A percentile compares a stretch with the other conserved stretches of the same genome.
Evolutionary conservation across 2,888 invertebrate species (phyloP).

Genomic region (Pyrocoelia pectoralis): DNA sequence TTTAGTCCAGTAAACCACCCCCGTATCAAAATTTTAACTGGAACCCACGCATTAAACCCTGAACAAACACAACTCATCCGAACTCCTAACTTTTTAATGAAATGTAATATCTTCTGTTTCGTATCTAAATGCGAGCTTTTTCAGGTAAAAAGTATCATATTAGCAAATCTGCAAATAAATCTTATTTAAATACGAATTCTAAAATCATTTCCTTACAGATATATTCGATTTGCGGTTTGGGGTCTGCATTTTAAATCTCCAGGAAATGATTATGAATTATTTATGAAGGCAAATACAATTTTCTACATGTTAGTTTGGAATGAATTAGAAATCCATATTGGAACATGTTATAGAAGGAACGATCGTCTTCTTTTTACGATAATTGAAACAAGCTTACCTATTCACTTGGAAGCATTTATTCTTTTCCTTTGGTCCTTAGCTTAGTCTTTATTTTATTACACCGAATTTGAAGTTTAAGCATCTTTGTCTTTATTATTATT

Average conservation of each 20-base stretch:
- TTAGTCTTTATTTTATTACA: too few relatives aligned
- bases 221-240: conserved; percentile 30
- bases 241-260: conserved; percentile 32
- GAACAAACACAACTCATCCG: not conserved
- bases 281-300: conserved; percentile 48
- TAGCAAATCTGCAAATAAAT: not conserved
- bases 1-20: not conserved
- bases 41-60: not conserved
- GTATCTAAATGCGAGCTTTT: not conserved
- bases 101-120: not conserved
- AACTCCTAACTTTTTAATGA: not conserved
- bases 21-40: not conserved
- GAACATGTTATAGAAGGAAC: conserved; percentile 14
- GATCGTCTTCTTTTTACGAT: not conserved
- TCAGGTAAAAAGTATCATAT: not conserved
- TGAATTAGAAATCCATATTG: conserved; percentile 32
- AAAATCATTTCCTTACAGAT: conserved; percentile 33
- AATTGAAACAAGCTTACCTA: not conserved
- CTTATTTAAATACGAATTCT: conserved; percentile 31
- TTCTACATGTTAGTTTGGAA: conserved; percentile 46
- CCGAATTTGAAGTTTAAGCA: too few relatives aligned
- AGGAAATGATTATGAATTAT: conserved; percentile 47
- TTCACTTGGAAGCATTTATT: too few relatives aligned
- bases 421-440: too few relatives aligned
- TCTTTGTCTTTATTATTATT: too few relatives aligned